A percentile compares a stretch with the other conserved stretches of the same genome.
Conservation (phyloP, 2,797 vertebrate genomes). For the Varecia variegata region DNA sequence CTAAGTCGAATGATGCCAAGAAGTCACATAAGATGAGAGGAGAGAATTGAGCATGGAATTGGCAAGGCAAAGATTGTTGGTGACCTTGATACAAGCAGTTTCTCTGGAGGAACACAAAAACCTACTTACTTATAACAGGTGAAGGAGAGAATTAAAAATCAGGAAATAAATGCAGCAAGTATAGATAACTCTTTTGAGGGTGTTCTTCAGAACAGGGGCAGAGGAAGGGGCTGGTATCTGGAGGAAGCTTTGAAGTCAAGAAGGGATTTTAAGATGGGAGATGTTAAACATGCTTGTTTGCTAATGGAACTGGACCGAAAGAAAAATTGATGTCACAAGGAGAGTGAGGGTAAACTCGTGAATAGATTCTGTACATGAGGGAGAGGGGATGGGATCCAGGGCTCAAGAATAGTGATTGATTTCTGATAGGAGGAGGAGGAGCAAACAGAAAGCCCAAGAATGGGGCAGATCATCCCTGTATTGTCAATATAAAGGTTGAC, state of each 20-base stretch:
- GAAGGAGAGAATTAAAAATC: background rate
- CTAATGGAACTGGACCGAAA: background rate
- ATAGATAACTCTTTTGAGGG: background rate
- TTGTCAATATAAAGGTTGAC: background rate
- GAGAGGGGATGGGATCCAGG: background rate
- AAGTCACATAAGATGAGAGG: background rate
- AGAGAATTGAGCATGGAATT: background rate
- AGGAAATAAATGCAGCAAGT: background rate
- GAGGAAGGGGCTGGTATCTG: background rate
- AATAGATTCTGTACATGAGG: background rate
- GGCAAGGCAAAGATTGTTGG: background rate
- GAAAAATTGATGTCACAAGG: background rate
- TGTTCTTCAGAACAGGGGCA: background rate
- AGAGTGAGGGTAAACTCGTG: background rate
- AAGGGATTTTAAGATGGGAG: background rate
- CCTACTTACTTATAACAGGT: background rate
- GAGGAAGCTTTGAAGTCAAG: background rate
- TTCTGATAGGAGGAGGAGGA: background rate
- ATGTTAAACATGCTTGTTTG: background rate
- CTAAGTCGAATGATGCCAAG: background rate
- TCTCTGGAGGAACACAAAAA: background rate
- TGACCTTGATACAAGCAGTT: background rate
- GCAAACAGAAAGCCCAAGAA: background rate
- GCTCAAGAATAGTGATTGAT: background rate
- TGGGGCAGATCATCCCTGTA: background rate